Evolutionary conservation across 2,113 vertebrate species (phyloP).

Genomic region (Sphaerodactylus townsendi): DNA sequence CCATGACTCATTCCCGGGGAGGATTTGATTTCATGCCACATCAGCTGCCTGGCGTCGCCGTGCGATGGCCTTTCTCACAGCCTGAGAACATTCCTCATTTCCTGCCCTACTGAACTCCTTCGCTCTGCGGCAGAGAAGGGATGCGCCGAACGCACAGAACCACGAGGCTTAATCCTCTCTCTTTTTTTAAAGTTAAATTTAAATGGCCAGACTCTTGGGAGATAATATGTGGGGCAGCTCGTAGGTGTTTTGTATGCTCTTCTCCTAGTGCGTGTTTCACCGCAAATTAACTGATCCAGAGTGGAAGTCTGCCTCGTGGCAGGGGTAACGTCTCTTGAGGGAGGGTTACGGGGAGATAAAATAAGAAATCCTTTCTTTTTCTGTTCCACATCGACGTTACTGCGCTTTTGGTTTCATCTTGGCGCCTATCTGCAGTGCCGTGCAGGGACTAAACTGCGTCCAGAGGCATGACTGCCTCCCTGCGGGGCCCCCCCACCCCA

Average conservation of each 20-base stretch:
- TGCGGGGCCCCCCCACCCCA: too few relatives aligned
- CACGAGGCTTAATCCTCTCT: background rate
- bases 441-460: too few relatives aligned
- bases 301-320: background rate
- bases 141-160: background rate
- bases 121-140: background rate
- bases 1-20: background rate
- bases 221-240: background rate
- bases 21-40: constrained; percentile 2
- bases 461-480: too few relatives aligned
- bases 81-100: too few relatives aligned
- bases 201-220: background rate
- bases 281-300: background rate
- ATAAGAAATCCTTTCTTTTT: too few relatives aligned
- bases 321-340: background rate
- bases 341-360: too few relatives aligned
- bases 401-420: too few relatives aligned
- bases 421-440: too few relatives aligned
- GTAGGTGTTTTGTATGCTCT: background rate
- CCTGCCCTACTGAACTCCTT: background rate
- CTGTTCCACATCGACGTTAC: too few relatives aligned
- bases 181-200: background rate
- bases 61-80: background rate
- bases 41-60: background rate
- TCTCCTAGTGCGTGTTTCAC: background rate